Percentiles rank a stretch among this genome's conserved stretches.
These are phyloP conservation scores for Crocallis elinguaria DNA, from an alignment of 2,888 invertebrate species.

Conservation along the genomic window DNA sequence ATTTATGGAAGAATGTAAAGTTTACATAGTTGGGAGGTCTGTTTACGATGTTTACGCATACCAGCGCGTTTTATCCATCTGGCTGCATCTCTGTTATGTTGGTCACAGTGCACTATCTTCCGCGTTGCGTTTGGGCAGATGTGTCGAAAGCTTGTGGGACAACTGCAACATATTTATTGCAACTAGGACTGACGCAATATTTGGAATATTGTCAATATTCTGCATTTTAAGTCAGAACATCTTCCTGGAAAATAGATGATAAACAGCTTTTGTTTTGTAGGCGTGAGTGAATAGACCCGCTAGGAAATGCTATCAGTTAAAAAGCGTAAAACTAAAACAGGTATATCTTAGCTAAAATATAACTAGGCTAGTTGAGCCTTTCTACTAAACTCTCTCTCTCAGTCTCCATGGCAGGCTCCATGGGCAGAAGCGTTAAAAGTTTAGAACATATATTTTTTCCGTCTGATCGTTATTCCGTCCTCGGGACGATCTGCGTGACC, in stretches of 20 bases:
- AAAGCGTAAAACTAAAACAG: no score
- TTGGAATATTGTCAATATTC: not conserved
- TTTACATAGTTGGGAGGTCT: constrained; percentile 10
- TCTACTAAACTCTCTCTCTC: no score
- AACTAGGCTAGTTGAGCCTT: no score
- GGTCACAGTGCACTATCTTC: constrained; percentile 28
- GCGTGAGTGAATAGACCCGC: no score
- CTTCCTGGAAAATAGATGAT: not conserved
- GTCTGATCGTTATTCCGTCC: no score
- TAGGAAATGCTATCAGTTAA: no score
- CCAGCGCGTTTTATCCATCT: constrained; percentile 23
- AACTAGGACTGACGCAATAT: constrained; percentile 2
- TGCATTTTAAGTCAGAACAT: not conserved
- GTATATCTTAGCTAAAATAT: no score
- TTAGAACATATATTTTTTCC: no score
- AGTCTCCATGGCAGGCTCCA: no score
- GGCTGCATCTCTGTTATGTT: constrained; percentile 35
- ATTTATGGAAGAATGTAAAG: constrained; percentile 24
- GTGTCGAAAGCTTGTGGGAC: constrained; percentile 20
- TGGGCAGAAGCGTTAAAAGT: no score
- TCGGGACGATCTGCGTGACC: not conserved
- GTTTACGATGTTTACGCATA: constrained; percentile 43
- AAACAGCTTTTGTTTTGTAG: not conserved
- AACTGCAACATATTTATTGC: not conserved
- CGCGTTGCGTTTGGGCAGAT: constrained; percentile 27